phyloP scores from a whole-genome alignment of 2,888 invertebrate genomes.

The Papilio protenor region DNA sequence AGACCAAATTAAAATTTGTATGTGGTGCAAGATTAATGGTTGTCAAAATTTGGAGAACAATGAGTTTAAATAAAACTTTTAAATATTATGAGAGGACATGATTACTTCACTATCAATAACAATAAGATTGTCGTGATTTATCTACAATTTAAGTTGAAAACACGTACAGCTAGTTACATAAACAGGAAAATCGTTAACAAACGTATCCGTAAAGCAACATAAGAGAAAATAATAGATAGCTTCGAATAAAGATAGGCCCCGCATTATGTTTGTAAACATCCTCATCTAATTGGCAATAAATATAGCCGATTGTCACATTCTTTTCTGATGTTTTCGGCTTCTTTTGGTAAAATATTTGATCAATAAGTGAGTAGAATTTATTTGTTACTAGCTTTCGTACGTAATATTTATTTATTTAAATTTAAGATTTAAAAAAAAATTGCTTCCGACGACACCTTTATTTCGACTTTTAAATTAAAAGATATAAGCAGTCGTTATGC shows the following conservation, averaged over 20 bases:
- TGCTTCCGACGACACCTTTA: background rate
- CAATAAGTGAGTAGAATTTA: conserved; percentile 82
- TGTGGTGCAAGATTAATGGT: no score
- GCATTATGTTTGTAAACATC: conserved; percentile 35
- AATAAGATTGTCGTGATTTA: background rate
- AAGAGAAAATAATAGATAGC: conserved; percentile 14
- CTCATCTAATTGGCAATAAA: conserved; percentile 62
- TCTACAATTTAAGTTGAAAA: background rate
- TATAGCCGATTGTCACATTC: conserved; percentile 74
- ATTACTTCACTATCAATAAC: background rate
- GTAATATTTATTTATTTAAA: background rate
- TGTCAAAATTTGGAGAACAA: no score
- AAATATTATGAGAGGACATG: no score
- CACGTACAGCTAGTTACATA: background rate
- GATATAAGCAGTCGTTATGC: conserved; percentile 12
- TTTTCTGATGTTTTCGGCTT: conserved; percentile 63
- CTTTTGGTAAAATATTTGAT: conserved; percentile 72
- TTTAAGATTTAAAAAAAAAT: background rate
- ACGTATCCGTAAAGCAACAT: background rate
- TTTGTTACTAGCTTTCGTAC: conserved; percentile 46
- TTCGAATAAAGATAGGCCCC: conserved; percentile 15
- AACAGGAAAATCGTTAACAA: conserved; percentile 22
- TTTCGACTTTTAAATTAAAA: conserved; percentile 1
- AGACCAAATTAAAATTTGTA: no score
- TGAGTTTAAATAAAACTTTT: no score